A percentile compares a stretch with the other conserved stretches of the same genome.
Evolutionary conservation across 2,888 invertebrate genomes (phyloP).

Genomic region (Callimorpha dominula): DNA sequence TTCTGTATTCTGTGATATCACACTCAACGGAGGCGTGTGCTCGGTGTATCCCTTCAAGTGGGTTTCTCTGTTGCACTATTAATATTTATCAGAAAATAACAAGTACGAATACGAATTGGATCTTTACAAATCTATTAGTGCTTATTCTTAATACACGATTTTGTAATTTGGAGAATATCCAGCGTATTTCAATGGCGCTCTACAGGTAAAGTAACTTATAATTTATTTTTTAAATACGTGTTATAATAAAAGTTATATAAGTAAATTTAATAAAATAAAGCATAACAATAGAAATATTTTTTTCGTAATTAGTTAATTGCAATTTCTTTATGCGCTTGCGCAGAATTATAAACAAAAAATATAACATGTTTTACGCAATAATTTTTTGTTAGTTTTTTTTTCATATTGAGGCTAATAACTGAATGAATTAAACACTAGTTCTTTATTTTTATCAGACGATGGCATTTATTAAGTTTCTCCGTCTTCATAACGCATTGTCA

Average conservation of each 20-base stretch:
- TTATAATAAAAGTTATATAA: background rate
- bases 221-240: slow-evolving; percentile 28
- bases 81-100: slow-evolving; percentile 59
- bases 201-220: slow-evolving; percentile 70
- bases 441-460: background rate
- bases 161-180: slow-evolving; percentile 61
- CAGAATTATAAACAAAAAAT: background rate
- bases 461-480: background rate
- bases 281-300: background rate
- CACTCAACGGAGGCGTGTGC: slow-evolving; percentile 79
- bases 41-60: slow-evolving; percentile 61
- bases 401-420: background rate
- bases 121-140: slow-evolving; percentile 37
- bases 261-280: background rate
- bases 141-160: slow-evolving; percentile 52
- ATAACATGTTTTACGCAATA: background rate
- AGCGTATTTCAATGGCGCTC: slow-evolving; percentile 66
- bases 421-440: background rate
- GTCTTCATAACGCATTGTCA: background rate
- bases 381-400: background rate
- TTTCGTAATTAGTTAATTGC: background rate
- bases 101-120: slow-evolving; percentile 46
- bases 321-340: background rate
- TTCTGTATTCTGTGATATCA: slow-evolving; percentile 80
- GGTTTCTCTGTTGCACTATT: slow-evolving; percentile 61